Evolutionary conservation across 2,113 vertebrate species (phyloP).

Genomic region (Oriolus oriolus): DNA sequence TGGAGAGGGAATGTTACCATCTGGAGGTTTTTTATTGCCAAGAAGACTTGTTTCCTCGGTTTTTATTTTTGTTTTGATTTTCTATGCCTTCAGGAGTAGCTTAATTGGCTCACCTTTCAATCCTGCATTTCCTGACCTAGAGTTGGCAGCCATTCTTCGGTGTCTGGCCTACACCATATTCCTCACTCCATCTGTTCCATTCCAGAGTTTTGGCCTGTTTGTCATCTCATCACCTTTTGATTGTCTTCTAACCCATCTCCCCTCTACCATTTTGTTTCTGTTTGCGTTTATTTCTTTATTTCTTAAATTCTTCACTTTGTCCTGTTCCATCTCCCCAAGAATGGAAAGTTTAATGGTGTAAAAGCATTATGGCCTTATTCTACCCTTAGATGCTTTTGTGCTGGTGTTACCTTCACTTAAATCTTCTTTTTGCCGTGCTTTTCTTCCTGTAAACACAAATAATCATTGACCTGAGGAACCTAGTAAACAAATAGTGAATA

Average conservation of each 20-base stretch:
- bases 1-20: slow-evolving; percentile 20
- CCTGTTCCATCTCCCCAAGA: neutral
- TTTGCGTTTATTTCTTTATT: neutral
- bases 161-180: neutral
- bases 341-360: neutral
- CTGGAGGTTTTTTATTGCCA: slow-evolving; percentile 40
- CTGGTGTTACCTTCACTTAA: neutral
- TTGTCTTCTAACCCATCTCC: neutral
- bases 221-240: neutral
- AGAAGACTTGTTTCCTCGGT: neutral
- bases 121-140: slow-evolving; percentile 2
- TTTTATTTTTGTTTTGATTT: slow-evolving; percentile 50
- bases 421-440: neutral
- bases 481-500: neutral
- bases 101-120: neutral
- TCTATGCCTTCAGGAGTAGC: neutral
- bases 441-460: neutral
- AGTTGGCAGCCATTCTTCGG: neutral
- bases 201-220: slow-evolving; percentile 4
- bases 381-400: neutral
- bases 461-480: neutral
- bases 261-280: neutral
- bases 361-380: neutral
- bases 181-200: slow-evolving; percentile 25
- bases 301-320: neutral